Percentiles rank a stretch among this genome's conserved stretches.
Evolutionary conservation across 2,888 invertebrate genomes (phyloP).

Genomic region (Ochropleura plecta): DNA sequence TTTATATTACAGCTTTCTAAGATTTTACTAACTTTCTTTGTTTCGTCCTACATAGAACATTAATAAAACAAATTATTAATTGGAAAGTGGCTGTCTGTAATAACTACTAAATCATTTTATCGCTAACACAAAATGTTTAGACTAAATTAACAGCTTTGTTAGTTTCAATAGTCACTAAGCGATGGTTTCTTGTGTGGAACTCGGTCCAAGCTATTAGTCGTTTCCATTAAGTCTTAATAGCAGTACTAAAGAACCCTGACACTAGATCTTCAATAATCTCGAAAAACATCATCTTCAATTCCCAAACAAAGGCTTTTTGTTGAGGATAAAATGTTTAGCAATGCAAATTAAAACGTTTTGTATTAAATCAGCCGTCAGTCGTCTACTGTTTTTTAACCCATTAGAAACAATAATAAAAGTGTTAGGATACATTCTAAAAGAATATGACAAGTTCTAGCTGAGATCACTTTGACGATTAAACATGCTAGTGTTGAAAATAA

Average conservation of each 20-base stretch:
- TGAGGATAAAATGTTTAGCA: conserved; percentile 6
- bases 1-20: conserved; percentile 14
- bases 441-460: neutral
- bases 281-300: conserved; percentile 1
- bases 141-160: neutral
- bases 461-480: neutral
- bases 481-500: neutral
- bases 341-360: neutral
- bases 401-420: neutral
- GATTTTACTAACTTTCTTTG: conserved; percentile 12
- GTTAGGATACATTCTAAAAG: neutral
- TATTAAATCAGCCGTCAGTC: neutral
- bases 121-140: neutral
- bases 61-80: conserved; percentile 2
- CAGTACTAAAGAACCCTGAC: neutral
- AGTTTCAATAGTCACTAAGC: neutral
- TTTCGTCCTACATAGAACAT: neutral
- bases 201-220: neutral
- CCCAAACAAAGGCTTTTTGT: neutral
- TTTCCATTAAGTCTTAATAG: neutral
- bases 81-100: neutral
- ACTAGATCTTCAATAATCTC: neutral
- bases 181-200: neutral
- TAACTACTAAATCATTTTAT: neutral
- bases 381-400: neutral